phyloP scores from a whole-genome alignment of 2,888 invertebrate species.

The Cephonodes hylas region DNA sequence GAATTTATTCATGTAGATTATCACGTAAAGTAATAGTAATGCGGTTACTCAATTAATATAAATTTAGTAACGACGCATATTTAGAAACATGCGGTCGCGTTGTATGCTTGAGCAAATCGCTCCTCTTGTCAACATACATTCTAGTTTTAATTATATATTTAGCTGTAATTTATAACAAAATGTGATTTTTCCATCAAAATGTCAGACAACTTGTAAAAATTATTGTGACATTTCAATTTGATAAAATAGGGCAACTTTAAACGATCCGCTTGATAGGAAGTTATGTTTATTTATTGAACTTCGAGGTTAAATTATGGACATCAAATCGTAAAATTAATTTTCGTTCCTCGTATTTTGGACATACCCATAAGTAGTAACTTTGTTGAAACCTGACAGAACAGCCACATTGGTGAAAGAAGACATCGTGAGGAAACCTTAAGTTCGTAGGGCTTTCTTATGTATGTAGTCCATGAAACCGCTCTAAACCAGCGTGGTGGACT shows the following conservation, averaged over 20 bases:
- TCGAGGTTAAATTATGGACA: neutral
- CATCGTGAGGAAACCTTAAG: too few relatives aligned
- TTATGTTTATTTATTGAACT: neutral
- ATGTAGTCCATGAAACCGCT: too few relatives aligned
- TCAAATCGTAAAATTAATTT: too few relatives aligned
- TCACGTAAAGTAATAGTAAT: neutral
- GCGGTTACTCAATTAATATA: neutral
- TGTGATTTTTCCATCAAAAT: conserved; percentile 4
- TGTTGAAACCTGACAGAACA: too few relatives aligned
- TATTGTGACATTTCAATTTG: neutral
- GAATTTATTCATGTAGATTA: neutral
- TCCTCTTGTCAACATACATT: neutral
- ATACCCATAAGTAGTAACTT: too few relatives aligned
- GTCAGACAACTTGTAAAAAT: neutral
- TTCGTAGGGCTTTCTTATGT: too few relatives aligned
- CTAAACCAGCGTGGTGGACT: too few relatives aligned
- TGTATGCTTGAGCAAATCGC: neutral
- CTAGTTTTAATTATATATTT: neutral
- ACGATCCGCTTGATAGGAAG: neutral
- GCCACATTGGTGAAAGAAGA: too few relatives aligned
- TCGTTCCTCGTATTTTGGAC: too few relatives aligned
- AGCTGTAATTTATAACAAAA: neutral
- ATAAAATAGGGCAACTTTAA: neutral
- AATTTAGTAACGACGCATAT: neutral
- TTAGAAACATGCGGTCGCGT: neutral